Percentiles rank a stretch among this genome's conserved stretches.
phyloP scores from a whole-genome alignment of 2,113 vertebrate species.

The Larimichthys polyactis region DNA sequence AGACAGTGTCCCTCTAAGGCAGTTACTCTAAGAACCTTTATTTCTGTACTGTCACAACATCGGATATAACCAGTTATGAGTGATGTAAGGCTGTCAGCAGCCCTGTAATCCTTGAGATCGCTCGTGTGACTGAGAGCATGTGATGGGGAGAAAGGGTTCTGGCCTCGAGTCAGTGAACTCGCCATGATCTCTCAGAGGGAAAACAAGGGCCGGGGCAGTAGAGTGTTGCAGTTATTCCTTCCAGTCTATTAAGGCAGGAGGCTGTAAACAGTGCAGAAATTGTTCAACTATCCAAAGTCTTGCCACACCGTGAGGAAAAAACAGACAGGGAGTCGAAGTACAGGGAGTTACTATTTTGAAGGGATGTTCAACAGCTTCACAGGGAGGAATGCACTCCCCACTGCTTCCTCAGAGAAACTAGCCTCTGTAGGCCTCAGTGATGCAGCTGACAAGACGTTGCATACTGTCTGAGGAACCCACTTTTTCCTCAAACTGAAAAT shows the following conservation, averaged over 20 bases:
- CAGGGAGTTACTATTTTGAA: neutral
- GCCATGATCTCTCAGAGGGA: conserved; percentile 14
- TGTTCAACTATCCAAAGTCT: neutral
- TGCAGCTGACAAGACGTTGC: neutral
- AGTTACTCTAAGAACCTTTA: conserved; percentile 22
- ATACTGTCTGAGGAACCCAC: neutral
- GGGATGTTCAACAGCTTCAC: neutral
- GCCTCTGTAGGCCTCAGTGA: neutral
- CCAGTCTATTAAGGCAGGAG: conserved; percentile 7
- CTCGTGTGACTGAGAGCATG: conserved; percentile 37
- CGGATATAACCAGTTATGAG: conserved; percentile 11
- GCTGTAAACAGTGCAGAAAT: neutral
- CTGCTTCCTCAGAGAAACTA: neutral
- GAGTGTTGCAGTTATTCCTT: neutral
- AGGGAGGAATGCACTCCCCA: neutral
- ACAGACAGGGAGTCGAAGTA: neutral
- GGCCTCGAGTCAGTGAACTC: conserved; percentile 30
- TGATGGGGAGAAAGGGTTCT: conserved; percentile 40
- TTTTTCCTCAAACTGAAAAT: neutral
- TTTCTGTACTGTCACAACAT: conserved; percentile 15
- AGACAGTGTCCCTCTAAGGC: conserved; percentile 29
- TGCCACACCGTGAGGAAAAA: neutral
- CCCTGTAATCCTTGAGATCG: conserved; percentile 36
- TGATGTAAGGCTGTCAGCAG: conserved; percentile 42
- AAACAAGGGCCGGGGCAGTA: neutral